phyloP scores from a whole-genome alignment of 2,888 invertebrate species.

The Allophyes oxyacanthae region DNA sequence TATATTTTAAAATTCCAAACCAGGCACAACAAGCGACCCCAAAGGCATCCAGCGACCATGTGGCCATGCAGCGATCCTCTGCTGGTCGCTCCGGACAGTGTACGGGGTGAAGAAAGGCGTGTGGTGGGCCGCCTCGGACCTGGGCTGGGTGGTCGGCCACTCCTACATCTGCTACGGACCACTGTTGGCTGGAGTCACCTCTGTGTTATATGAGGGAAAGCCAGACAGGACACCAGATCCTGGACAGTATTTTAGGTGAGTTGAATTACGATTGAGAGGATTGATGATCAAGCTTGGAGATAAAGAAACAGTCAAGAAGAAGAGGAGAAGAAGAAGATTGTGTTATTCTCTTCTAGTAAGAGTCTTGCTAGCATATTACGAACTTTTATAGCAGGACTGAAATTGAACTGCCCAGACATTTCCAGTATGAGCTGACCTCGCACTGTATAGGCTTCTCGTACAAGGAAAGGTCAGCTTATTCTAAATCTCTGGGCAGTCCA shows the following conservation, averaged over 20 bases:
- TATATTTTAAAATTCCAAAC: neutral
- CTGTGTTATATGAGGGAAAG: constrained; percentile 97
- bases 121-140: constrained; percentile 97
- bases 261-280: neutral
- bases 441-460: too few species aligned
- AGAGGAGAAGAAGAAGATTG: too few species aligned
- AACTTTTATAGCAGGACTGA: too few species aligned
- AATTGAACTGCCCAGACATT: too few species aligned
- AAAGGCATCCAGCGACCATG: constrained; percentile 95
- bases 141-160: constrained; percentile 98
- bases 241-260: constrained; percentile 96
- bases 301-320: too few species aligned
- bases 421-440: too few species aligned
- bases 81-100: constrained; percentile 95
- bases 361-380: too few species aligned
- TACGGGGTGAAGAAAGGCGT: constrained; percentile 94
- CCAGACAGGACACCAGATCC: constrained; percentile 98
- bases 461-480: too few species aligned
- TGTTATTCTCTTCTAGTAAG: too few species aligned
- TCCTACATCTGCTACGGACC: constrained; percentile 98
- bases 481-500: too few species aligned
- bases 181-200: constrained; percentile 94
- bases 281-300: too few species aligned
- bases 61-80: constrained; percentile 95
- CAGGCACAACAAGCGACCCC: constrained; percentile 85